Evolutionary conservation across 1,140 invertebrate genomes (phyloP), one percentile per base, ranked within the genome.

Genomic region (Ridgeia piscesae): DNA sequence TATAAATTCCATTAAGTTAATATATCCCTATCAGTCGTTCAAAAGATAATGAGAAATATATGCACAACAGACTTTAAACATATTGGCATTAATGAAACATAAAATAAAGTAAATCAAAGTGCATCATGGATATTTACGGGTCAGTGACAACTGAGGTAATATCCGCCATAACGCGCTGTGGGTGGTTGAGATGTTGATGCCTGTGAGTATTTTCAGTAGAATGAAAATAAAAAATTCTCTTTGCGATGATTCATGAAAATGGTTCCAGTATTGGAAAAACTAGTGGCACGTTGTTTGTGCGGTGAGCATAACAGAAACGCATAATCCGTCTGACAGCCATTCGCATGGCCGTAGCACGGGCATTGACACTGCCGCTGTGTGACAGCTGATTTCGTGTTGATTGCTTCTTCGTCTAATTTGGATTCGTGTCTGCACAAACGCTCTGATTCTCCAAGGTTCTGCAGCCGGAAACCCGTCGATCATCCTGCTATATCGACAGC

Each of bases 241-340:
- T 31, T 77, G 58, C 58, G 58, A 77, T 77, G 58, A 77, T 77
- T 77, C 58, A 77, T 77, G 17, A 77, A 77, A 77, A 77, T 77
- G 58, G 58, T 77, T 8, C 27, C 58, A 77, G 58, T 77, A 77
- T 21, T 77, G 27, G 58, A 77, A 77, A 77, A 77, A 77, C 11
- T 77, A 77, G 58, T 77, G 58, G 58, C 58, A 77, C 58, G 58
- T 77, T 77, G 58, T 77, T 77, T 77, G 58, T 77, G 58, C 58
- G 58, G 27, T 77, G 58, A 77, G 58, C 58, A 77, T 77, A 77
- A 77, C 11, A 77, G 17, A 1, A 77, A 77, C 58, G 58, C 58
- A 31, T 77, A 77, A 77, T 77, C 17, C 58, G 27, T 77, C 58
- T 77, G 6, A 77, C 58, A 77, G 58, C 58, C 58, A 77, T 77